Conservation (phyloP, 2,113 vertebrate genomes). For the Hyla sarda region DNA sequence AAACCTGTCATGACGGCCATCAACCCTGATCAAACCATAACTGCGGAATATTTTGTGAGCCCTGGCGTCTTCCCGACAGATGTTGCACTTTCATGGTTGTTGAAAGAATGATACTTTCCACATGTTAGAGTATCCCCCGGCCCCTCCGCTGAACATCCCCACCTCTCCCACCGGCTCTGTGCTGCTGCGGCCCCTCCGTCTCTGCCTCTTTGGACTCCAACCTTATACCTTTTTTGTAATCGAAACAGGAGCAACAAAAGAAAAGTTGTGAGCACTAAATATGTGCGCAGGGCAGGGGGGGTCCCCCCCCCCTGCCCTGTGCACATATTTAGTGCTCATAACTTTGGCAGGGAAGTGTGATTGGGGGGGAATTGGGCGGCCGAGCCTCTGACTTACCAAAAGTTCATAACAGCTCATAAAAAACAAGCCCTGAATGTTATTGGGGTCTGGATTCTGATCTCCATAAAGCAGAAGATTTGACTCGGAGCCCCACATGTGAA, state of each 20-base stretch:
- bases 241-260: conserved; percentile 68
- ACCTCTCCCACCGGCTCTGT: not conserved
- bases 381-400: conserved; percentile 66
- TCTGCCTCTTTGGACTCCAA: not conserved
- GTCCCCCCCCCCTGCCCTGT: no score
- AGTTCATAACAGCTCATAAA: conserved; percentile 77
- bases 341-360: no score
- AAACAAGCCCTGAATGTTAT: conserved; percentile 68
- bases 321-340: no score
- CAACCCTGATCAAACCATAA: conserved; percentile 33
- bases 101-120: conserved; percentile 31
- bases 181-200: not conserved
- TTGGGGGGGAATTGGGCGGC: not conserved
- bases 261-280: conserved; percentile 16
- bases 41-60: not conserved
- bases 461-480: conserved; percentile 66
- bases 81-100: conserved; percentile 28
- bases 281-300: no score
- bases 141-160: not conserved
- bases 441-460: conserved; percentile 74
- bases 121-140: not conserved
- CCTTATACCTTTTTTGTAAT: conserved; percentile 64
- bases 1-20: conserved; percentile 28
- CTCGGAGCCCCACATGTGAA: conserved; percentile 53
- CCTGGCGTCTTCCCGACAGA: conserved; percentile 33